phyloP scores from a whole-genome alignment of 2,113 vertebrate species.

The Murina feae region DNA sequence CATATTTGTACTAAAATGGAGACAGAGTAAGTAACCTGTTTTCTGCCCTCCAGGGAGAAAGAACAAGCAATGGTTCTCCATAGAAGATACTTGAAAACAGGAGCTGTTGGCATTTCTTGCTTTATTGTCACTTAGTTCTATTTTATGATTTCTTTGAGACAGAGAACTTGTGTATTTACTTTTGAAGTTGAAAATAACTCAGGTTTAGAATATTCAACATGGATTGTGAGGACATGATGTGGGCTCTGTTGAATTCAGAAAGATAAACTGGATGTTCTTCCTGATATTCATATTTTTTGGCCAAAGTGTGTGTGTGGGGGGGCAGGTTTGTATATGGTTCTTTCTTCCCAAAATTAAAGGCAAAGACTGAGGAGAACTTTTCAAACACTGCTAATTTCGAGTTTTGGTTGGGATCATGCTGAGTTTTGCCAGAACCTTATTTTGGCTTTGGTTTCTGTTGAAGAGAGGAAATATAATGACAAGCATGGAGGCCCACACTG shows the following conservation, averaged over 20 bases:
- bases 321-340: conserved; percentile 35
- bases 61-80: not conserved
- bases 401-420: conserved; percentile 62
- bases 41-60: not conserved
- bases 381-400: conserved; percentile 53
- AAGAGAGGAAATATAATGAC: not conserved
- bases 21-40: not conserved
- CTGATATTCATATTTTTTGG: not conserved
- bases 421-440: not conserved
- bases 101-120: not conserved
- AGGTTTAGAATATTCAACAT: conserved; percentile 61
- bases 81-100: not conserved
- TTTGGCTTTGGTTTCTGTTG: not conserved
- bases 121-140: not conserved
- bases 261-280: conserved; percentile 24
- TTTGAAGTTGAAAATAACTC: conserved; percentile 71
- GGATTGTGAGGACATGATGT: conserved; percentile 41
- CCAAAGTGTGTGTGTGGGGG: not conserved
- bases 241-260: conserved; percentile 50
- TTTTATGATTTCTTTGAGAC: conserved; percentile 39
- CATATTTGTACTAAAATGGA: not conserved
- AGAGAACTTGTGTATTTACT: not conserved
- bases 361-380: conserved; percentile 55
- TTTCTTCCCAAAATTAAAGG: conserved; percentile 48
- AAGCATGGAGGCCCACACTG: not conserved